Base-by-base conservation (phyloP, 2,113 vertebrate species). In the Lates calcarifer region DNA sequence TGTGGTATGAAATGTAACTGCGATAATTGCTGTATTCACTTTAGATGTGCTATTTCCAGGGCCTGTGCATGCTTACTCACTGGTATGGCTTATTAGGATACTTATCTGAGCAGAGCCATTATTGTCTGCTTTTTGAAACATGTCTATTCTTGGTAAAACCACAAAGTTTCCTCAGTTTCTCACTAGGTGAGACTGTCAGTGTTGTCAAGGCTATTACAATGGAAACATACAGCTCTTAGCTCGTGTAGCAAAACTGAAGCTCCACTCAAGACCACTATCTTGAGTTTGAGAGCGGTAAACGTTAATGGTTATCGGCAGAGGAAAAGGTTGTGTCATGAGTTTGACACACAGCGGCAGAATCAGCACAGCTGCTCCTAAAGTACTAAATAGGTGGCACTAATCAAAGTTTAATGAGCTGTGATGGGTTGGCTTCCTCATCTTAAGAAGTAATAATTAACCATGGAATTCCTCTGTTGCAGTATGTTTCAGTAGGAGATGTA, bases 351-450 rank as follows among this genome's bases (percentile, higher is more conserved):
- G 55, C 61, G 81, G 77, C 74, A 84, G 64, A 81, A 66, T 82
- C 28, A 64, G 55, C 75, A n/a, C 58, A 82, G 84, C 58, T 76
- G 77, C 58, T 11, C 3, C 55, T 60, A 72, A 85, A 57, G n/a
- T 72, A 82, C 45, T 77, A 67, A 88, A 74, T 74, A 55, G 43
- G 51, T 63, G 41, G 22, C 56, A 82, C 55, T 81, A 75, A 87
- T 89, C 66, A 66, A 90, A 80, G 41, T 74, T 77, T 84, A 79
- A 80, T 74, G 39, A 60, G 55, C 73, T 78, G 55, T 43, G 49
- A 28, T 80, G 49, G 31, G 39, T 47, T 78, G 29, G 22, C 61
- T 24, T 41, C 7, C 26, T 56, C 22, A 33, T 55, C 28, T 51
- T n/a, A 35, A 12, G 45, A 64, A 22, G 22, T 63, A 24, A 70